Conservation (phyloP, 2,888 invertebrate genomes). For the Drosophila kanekoi region DNA sequence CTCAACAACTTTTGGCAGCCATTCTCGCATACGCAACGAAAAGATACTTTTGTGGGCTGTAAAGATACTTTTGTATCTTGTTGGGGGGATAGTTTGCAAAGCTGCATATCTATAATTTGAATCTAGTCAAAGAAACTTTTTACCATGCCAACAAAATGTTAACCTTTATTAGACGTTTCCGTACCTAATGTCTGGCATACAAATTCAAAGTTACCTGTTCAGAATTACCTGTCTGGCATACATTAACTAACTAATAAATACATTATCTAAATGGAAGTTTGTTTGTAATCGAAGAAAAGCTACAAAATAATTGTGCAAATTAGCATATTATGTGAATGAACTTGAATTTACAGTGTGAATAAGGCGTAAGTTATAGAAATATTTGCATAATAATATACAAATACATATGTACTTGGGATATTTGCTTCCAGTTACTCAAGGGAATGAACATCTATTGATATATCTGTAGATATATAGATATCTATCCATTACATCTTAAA, state of each 20-base stretch:
- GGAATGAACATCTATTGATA: too few species aligned
- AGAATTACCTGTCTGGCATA: constrained; percentile 31
- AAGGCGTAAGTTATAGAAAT: constrained; percentile 13
- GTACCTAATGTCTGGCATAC: constrained; percentile 40
- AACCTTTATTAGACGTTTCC: constrained; percentile 49
- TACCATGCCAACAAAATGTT: constrained; percentile 16
- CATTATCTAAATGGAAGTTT: constrained; percentile 12
- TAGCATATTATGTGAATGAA: constrained; percentile 56
- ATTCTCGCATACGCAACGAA: too few species aligned
- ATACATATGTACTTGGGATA: not conserved
- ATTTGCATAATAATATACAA: constrained; percentile 41
- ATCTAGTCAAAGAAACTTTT: not conserved
- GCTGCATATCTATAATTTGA: too few species aligned
- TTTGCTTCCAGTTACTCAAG: not conserved
- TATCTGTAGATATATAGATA: too few species aligned
- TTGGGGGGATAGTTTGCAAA: too few species aligned
- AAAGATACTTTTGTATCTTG: too few species aligned
- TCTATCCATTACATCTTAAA: too few species aligned
- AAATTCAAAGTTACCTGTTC: constrained; percentile 49
- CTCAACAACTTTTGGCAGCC: too few species aligned
- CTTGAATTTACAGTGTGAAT: constrained; percentile 59
- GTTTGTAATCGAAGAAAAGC: constrained; percentile 23
- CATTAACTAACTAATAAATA: constrained; percentile 1
- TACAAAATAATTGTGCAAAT: constrained; percentile 51
- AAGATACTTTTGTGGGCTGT: too few species aligned